Evolutionary conservation across 2,888 invertebrate genomes (phyloP), one percentile per base, ranked within the genome.

Genomic region (Parnassius smintheus): DNA sequence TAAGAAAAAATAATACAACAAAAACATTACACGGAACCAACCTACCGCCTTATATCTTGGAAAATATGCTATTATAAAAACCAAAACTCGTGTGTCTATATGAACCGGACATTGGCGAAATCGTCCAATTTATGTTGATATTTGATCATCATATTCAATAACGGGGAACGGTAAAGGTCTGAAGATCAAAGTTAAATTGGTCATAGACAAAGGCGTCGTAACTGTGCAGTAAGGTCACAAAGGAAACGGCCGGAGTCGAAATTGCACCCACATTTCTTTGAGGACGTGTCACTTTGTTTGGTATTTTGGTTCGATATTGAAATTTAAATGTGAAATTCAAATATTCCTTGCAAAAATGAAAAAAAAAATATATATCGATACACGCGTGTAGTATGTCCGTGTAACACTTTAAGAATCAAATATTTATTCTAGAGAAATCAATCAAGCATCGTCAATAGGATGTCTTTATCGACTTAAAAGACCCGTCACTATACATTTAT

Each of bases 261-360:
- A 83, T 81, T 76, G 77, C 78, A 72, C 78, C 81, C 79, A 82
- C 83, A 83, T 82, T 81, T 82, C 82, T 80, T 75, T 69, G 77
- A 63, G 73, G 78, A 75, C 76, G 75, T 72, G 75, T 75, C 72
- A 72, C 75, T 78, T 77, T 76, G 73, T 74, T 63, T 57, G 57
- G 46, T 42, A 57, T 51, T 56, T 46, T 48, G 55, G 59, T 54
- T 18, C 25, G 11, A 10, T 25, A 51, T 61, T 56, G 56, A 53
- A 35, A 56, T 48, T 61, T 48, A 50, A 61, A 48, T 61, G 46
- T n/a, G 51, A 51, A 56, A 55, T 56, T 12, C 46, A 48, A 46
- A 46, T n/a, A 3, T 35, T 35, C 35, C 4, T 35, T 35, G 35
- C 4, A 35, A 35, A 35, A 7, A 35, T 35, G 4, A 35, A 35